Percentiles rank a stretch among this genome's conserved stretches.
phyloP scores from a whole-genome alignment of 1,140 invertebrate species.

The Nasonia longicornis region DNA sequence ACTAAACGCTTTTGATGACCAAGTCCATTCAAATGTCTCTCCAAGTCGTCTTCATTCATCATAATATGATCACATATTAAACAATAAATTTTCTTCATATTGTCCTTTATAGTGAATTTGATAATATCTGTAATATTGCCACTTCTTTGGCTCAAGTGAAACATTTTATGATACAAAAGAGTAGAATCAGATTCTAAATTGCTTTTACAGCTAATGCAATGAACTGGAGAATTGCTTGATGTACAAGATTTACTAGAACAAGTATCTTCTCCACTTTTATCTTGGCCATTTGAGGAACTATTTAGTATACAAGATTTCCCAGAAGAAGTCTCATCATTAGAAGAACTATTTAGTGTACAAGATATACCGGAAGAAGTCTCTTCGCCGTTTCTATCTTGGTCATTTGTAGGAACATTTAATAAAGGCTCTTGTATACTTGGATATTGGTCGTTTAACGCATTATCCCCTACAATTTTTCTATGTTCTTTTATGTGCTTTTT shows the following conservation, averaged over 20 bases:
- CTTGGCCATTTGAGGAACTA: constrained; percentile 5
- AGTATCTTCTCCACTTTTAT: not conserved
- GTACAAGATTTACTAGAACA: not conserved
- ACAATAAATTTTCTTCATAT: constrained; percentile 36
- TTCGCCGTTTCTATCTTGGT: not conserved
- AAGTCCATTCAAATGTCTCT: constrained; percentile 31
- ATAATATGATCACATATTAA: constrained; percentile 31
- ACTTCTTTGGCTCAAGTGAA: constrained; percentile 38
- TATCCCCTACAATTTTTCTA: not conserved
- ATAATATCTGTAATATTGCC: constrained; percentile 30
- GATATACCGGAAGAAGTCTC: not conserved
- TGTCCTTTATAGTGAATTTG: constrained; percentile 30
- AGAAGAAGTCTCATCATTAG: not conserved
- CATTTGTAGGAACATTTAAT: not conserved
- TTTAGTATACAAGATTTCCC: not conserved
- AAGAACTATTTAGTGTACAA: not conserved
- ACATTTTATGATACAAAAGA: constrained; percentile 39
- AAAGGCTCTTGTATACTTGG: not conserved
- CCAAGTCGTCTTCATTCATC: constrained; percentile 20
- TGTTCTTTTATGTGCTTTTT: constrained; percentile 32
- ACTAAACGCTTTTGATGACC: constrained; percentile 28
- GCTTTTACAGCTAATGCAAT: constrained; percentile 30
- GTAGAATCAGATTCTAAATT: constrained; percentile 30
- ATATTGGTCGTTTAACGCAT: not conserved
- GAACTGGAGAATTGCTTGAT: not conserved